Evolutionary conservation across 2,113 vertebrate genomes (phyloP).

Genomic region (Coryphaenoides rupestris): DNA sequence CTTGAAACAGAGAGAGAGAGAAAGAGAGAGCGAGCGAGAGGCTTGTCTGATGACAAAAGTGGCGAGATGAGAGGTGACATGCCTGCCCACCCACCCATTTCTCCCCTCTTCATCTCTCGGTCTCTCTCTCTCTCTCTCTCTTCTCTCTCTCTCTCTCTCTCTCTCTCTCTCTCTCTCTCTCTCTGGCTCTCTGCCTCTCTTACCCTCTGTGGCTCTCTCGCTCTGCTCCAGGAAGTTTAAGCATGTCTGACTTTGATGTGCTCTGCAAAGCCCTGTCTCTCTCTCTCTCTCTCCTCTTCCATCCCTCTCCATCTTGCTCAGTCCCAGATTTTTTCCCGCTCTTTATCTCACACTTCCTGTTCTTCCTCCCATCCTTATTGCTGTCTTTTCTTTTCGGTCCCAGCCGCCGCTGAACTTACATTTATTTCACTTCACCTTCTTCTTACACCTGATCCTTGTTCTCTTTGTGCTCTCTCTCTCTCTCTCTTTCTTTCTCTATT

Average conservation of each 20-base stretch:
- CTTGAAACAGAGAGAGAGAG: neutral
- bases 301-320: conserved; percentile 7
- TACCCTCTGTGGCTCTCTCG: neutral
- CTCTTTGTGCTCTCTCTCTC: neutral
- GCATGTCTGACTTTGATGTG: conserved; percentile 50
- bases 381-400: conserved; percentile 23
- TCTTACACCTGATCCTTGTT: no score
- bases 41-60: conserved; percentile 45
- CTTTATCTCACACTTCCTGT: conserved; percentile 17
- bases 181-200: neutral
- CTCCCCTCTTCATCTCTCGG: neutral
- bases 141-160: conserved; percentile 3
- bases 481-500: neutral
- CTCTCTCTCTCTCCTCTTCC: conserved; percentile 14
- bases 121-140: conserved; percentile 2
- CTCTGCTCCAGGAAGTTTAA: conserved; percentile 34
- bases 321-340: conserved; percentile 17
- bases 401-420: conserved; percentile 33
- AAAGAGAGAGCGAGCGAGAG: neutral
- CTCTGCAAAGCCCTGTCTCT: conserved; percentile 24
- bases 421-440: conserved; percentile 1
- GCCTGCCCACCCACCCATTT: conserved; percentile 4
- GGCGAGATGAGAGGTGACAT: conserved; percentile 60
- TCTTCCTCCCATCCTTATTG: conserved; percentile 35
- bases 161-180: neutral